A percentile compares a stretch with the other conserved stretches of the same genome.
Evolutionary conservation across 2,113 vertebrate genomes (phyloP).

Genomic region (Agelaius tricolor): DNA sequence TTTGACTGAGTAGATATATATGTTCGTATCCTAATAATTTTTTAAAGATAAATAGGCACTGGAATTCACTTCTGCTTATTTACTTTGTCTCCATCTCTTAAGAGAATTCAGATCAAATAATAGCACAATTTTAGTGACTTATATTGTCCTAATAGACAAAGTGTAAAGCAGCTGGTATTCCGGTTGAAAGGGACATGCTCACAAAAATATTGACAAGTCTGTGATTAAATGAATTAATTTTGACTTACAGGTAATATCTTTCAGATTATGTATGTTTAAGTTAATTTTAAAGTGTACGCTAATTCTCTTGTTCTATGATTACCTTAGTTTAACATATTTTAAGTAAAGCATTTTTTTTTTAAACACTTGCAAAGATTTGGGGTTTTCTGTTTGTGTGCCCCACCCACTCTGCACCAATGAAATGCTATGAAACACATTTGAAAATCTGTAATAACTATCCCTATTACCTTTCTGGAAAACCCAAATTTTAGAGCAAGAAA

Average conservation of each 20-base stretch:
- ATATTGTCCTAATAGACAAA: not conserved
- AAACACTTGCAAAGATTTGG: not conserved
- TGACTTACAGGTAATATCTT: not conserved
- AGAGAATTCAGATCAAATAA: not conserved
- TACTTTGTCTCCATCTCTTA: not conserved
- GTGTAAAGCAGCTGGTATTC: not conserved
- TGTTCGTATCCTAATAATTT: not conserved
- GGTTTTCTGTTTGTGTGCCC: rapidly evolving
- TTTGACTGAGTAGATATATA: not conserved
- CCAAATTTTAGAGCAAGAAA: not conserved
- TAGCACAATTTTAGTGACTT: not conserved
- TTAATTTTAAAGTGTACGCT: not conserved
- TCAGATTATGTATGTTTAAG: not conserved
- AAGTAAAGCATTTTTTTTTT: not conserved
- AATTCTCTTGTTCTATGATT: not conserved
- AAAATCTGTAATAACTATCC: not conserved
- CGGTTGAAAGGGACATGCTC: not conserved
- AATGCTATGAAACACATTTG: not conserved
- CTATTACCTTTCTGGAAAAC: not conserved
- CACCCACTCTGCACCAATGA: rapidly evolving
- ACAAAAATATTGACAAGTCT: not conserved
- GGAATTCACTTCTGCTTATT: not conserved
- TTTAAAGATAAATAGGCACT: not conserved
- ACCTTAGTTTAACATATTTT: not conserved
- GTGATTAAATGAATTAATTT: not conserved